Evolutionary conservation across 2,888 invertebrate genomes (phyloP).

Genomic region (Myopa testacea): DNA sequence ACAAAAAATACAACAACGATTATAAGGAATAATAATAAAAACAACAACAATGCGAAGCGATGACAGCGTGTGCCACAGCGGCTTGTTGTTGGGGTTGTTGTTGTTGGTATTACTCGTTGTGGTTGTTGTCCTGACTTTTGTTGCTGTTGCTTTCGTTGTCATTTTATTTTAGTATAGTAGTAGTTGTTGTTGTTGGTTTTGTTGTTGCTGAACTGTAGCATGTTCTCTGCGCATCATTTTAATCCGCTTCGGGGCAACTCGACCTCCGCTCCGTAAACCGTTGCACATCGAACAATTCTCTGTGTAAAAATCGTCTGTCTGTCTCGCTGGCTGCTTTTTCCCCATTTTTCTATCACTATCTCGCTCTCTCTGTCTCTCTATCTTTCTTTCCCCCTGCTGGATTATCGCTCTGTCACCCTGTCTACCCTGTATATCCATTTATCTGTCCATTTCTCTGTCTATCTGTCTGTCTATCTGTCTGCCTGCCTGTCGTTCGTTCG

Average conservation of each 20-base stretch:
- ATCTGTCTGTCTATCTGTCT: not conserved
- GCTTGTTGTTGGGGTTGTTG: constrained; percentile 10
- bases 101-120: constrained; percentile 9
- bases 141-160: constrained; percentile 10
- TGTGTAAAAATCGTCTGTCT: not conserved
- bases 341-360: not conserved
- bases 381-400: not conserved
- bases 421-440: not conserved
- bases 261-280: not conserved
- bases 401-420: not conserved
- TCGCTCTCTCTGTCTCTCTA: not conserved
- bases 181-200: constrained; percentile 5
- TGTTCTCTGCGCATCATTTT: constrained; percentile 31
- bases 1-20: not conserved
- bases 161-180: not conserved
- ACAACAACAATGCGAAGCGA: not conserved
- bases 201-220: not conserved
- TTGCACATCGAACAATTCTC: not conserved
- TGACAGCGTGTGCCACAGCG: constrained; percentile 12
- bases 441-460: not conserved
- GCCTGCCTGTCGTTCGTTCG: not conserved
- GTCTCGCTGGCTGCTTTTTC: constrained; percentile 4
- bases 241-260: constrained; percentile 25
- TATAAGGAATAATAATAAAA: not conserved
- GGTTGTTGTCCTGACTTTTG: not conserved